phyloP scores from a whole-genome alignment of 2,113 vertebrate species.

The Oostethus manadensis region DNA sequence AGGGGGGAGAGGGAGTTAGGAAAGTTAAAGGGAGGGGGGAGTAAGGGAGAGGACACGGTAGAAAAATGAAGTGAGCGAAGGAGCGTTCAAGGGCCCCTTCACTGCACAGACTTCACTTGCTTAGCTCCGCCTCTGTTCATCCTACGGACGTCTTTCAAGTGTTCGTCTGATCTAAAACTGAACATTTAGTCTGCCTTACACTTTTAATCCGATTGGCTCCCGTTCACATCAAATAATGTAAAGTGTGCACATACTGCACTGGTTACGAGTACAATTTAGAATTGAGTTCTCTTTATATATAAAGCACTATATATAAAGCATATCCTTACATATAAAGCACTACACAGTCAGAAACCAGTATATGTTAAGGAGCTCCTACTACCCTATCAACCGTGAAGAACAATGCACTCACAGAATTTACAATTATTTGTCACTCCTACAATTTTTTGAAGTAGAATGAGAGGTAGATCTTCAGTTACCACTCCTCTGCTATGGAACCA shows the following conservation, averaged over 20 bases:
- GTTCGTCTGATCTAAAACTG: background rate
- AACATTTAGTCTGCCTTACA: background rate
- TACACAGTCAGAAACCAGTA: too few relatives aligned
- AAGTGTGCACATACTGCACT: slow-evolving; percentile 33
- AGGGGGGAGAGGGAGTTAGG: background rate
- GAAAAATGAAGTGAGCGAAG: slow-evolving; percentile 14
- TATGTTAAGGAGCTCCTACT: too few relatives aligned
- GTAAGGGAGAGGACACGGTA: slow-evolving; percentile 18
- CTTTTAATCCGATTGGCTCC: slow-evolving; percentile 6
- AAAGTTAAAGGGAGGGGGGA: slow-evolving; percentile 11
- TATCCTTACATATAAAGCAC: too few relatives aligned
- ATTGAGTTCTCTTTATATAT: too few relatives aligned
- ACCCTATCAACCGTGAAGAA: too few relatives aligned
- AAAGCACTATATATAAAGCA: too few relatives aligned
- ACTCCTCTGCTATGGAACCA: too few relatives aligned
- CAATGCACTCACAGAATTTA: too few relatives aligned
- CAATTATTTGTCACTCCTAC: too few relatives aligned
- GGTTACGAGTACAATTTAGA: too few relatives aligned
- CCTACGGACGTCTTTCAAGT: slow-evolving; percentile 3
- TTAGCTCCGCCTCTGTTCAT: slow-evolving; percentile 7
- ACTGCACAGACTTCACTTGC: slow-evolving; percentile 7
- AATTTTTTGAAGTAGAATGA: too few relatives aligned
- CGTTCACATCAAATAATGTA: slow-evolving; percentile 53
- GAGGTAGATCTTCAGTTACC: too few relatives aligned
- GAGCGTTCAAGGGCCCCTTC: slow-evolving; percentile 30